Base-by-base conservation (phyloP, 2,113 vertebrate species). In the Sigmodon hispidus region DNA sequence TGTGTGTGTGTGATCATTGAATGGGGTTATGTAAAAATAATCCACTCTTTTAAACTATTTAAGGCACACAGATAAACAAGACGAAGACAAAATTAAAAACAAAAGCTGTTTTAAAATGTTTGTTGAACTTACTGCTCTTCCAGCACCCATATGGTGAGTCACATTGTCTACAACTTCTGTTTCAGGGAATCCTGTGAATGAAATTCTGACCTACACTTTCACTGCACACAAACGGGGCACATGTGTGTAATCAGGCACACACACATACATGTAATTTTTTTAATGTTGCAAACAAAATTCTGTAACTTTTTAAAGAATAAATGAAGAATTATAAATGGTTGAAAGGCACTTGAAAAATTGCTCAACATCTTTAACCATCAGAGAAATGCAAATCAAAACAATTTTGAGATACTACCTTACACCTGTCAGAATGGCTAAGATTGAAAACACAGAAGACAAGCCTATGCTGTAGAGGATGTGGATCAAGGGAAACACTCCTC, bases 11-110 rank as follows among this genome's bases (percentile, higher is more conserved):
- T n/a, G n/a, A n/a, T n/a, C n/a, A n/a, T n/a, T n/a, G n/a, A n/a
- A n/a, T n/a, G n/a, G 15, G 24, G 13, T 81, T 55, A 91, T 73
- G 91, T 95, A 22, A 86, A 93, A 95, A 70, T 75, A 92, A 76
- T 34, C 21, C 12, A 40, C 13, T 21, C 22, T 88, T 94, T 94
- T 90, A 65, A 75, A 45, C 19, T 45, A 11, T 75, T 91, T 61
- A 93, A 87, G 43, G 65, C 40, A 36, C 34, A 95, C 5, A 89
- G 52, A 75, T 75, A 83, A 77, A 90, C n/a, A n/a, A n/a, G n/a
- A n/a, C 24, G 75, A 77, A 77, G 87, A 72, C 50, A 87, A 77
- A 90, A n/a, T 83, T 70, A 80, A 87, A 87, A n/a, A 87, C 63
- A 85, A 84, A 43, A 43, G 9, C 29, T 81, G 40, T 93, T 96